Evolutionary conservation across 2,797 vertebrate species (phyloP).

Genomic region (Danio aesculapii): DNA sequence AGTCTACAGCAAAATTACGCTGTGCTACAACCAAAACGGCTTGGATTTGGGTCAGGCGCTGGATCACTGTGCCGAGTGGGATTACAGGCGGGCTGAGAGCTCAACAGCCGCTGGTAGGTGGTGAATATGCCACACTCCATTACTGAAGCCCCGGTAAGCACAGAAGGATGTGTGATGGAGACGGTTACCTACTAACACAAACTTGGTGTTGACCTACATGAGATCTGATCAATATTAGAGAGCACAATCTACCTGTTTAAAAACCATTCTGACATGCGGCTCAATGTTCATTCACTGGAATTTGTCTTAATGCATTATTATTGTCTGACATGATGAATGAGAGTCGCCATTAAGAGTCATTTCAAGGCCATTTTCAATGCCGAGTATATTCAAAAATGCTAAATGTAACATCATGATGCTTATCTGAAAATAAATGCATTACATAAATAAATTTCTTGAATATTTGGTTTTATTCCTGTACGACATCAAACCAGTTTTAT

Average conservation of each 20-base stretch:
- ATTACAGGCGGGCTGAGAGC: slow-evolving; percentile 5
- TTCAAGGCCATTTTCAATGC: too few species aligned
- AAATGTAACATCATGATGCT: too few species aligned
- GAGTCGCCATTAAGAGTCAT: neutral
- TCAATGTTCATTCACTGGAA: neutral
- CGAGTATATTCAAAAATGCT: too few species aligned
- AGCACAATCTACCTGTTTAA: neutral
- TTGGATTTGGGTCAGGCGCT: slow-evolving; percentile 37
- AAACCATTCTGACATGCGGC: neutral
- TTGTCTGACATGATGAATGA: neutral
- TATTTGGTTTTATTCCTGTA: neutral
- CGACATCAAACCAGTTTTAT: neutral
- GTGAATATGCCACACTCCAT: slow-evolving; percentile 1
- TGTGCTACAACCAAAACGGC: neutral
- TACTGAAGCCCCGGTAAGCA: slow-evolving; percentile 20
- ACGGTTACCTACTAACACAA: slow-evolving; percentile 31
- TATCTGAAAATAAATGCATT: too few species aligned
- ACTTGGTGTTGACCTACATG: slow-evolving; percentile 17
- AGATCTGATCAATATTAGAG: neutral
- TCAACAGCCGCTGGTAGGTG: neutral
- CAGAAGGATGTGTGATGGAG: slow-evolving; percentile 3
- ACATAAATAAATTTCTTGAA: neutral
- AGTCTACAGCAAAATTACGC: neutral
- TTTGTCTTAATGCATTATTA: neutral
- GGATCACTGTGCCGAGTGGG: neutral